Evolutionary conservation across 2,113 vertebrate genomes (phyloP).

Genomic region (Lampris incognitus): DNA sequence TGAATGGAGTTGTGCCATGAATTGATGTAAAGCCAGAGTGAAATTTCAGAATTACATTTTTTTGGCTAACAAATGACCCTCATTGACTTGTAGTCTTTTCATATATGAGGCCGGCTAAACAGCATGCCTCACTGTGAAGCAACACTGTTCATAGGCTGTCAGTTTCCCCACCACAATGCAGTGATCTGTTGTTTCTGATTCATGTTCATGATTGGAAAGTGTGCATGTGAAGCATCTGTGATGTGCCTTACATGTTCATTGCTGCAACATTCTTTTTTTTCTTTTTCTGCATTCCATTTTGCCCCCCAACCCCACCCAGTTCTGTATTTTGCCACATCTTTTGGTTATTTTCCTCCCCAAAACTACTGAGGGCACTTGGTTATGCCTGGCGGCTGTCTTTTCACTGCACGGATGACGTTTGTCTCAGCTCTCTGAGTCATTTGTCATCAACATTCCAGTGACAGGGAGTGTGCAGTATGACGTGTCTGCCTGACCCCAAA

Average conservation of each 20-base stretch:
- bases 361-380: not conserved
- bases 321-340: conserved; percentile 12
- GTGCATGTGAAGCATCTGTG: not conserved
- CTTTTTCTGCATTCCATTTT: not conserved
- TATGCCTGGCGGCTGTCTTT: too few species aligned
- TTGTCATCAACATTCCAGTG: conserved; percentile 21
- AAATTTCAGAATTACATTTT: too few species aligned
- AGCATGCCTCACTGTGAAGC: too few species aligned
- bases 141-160: too few species aligned
- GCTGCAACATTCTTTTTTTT: not conserved
- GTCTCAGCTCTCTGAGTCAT: conserved; percentile 38
- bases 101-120: too few species aligned
- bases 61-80: too few species aligned
- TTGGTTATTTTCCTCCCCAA: not conserved
- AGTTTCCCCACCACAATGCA: too few species aligned
- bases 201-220: conserved; percentile 3
- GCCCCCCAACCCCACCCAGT: not conserved
- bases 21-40: too few species aligned
- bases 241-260: not conserved
- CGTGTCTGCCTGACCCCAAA: conserved; percentile 48
- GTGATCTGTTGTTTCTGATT: not conserved
- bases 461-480: conserved; percentile 44
- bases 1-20: too few species aligned
- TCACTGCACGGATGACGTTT: not conserved
- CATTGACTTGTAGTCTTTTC: too few species aligned